Evolutionary conservation across 2,113 vertebrate genomes (phyloP), one percentile per base, ranked within the genome.

Genomic region (Cavia aperea): DNA sequence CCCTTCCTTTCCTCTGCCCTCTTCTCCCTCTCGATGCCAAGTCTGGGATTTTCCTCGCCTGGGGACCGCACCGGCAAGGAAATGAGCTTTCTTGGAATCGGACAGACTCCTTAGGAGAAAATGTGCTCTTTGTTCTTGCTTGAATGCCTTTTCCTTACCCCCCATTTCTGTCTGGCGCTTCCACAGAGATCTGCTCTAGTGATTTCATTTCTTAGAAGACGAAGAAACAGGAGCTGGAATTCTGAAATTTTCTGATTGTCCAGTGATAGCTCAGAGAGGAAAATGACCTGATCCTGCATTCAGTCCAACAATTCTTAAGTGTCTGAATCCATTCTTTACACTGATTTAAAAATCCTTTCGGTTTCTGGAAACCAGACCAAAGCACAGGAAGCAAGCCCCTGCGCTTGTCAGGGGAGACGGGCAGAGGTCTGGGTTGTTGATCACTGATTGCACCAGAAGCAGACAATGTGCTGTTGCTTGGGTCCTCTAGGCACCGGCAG

Each of bases 21-120:
- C 88, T 95, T 96, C 96, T 95, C 91, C 95, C 94, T 89, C 86
- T 82, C 51, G 21, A 89, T 96, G 95, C 96, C 95, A 96, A 97
- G 92, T 95, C 94, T 95, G 92, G 89, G 92, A 73, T 73, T 95
- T 95, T 95, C 81, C 95, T 96, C 75, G 95, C 94, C 93, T 92
- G 81, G 77, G 87, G 91, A 88, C 81, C 68, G 24, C 23, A 46
- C 21, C 43, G 81, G 91, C 94, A 89, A 93, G 96, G 96, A 97
- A 96, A 93, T 96, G 95, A 93, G 94, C 94, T 96, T 96, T 96
- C 93, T 90, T 89, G 81, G 93, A 92, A 82, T 92, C 86, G 4
- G 56, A 95, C 72, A 94, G 89, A 63, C 83, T 68, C 33, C 81
- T 95, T 79, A 84, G 90, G 33, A 93, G 95, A 96, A 92, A 95